Evolutionary conservation across 2,113 vertebrate genomes (phyloP).

Genomic region (Myodes glareolus): DNA sequence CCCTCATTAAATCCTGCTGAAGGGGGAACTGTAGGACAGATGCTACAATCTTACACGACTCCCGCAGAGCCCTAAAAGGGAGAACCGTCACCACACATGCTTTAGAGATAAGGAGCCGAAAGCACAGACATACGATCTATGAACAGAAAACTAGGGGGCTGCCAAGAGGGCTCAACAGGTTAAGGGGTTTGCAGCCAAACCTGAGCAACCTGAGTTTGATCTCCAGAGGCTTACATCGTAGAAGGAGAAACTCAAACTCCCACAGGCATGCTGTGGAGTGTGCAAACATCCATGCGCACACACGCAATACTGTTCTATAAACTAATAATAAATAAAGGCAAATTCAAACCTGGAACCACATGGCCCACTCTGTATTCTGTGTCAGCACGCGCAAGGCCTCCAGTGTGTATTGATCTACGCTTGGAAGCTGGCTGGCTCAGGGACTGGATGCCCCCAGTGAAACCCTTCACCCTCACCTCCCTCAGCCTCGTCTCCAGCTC

Average conservation of each 20-base stretch:
- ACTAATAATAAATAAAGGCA: not conserved
- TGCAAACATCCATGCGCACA: not conserved
- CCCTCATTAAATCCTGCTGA: not conserved
- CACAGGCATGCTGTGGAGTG: not conserved
- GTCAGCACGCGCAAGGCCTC: not conserved
- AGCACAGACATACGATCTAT: not conserved
- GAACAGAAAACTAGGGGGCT: not conserved
- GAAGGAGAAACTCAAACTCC: not conserved
- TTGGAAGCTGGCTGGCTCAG: not conserved
- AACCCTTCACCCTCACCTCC: constrained; percentile 88
- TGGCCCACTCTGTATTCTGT: not conserved
- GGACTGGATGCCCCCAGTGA: no score
- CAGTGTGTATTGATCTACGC: rapidly evolving
- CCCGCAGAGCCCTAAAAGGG: not conserved
- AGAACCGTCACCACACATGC: not conserved
- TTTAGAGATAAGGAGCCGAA: not conserved
- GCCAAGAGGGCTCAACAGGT: not conserved
- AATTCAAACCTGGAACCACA: not conserved
- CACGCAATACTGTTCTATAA: not conserved
- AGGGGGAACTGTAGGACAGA: not conserved
- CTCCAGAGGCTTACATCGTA: not conserved
- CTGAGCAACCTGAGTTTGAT: not conserved
- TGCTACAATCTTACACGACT: not conserved
- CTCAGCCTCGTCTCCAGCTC: constrained; percentile 94
- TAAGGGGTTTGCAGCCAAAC: not conserved